Conservation (phyloP, 1,140 invertebrate genomes). For the Bombus pyrosoma region DNA sequence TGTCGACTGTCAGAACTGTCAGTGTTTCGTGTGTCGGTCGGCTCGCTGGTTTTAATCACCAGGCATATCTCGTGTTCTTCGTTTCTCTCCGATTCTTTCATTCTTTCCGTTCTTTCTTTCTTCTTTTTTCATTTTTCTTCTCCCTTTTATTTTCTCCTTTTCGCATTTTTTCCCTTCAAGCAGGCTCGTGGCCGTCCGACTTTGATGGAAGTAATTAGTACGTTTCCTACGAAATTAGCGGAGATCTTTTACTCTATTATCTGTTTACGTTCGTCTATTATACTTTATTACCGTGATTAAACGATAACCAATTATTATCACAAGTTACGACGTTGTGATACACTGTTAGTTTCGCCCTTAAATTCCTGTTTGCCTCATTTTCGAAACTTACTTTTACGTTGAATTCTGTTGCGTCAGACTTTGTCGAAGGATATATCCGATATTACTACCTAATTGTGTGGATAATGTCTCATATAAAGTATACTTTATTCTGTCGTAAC, state of each 20-base stretch:
- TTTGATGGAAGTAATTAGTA: conserved; percentile 41
- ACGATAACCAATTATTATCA: background rate
- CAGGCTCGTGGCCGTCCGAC: background rate
- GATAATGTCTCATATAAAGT: no score
- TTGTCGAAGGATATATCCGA: background rate
- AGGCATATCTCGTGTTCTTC: conserved; percentile 15
- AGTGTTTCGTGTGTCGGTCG: conserved; percentile 57
- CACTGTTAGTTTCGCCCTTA: no score
- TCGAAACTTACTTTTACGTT: no score
- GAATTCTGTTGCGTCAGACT: background rate
- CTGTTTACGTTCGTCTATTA: background rate
- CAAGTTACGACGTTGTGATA: background rate
- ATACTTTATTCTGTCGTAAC: no score
- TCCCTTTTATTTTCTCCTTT: background rate
- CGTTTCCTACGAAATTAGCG: conserved; percentile 12
- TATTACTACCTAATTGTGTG: no score
- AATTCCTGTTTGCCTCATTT: background rate
- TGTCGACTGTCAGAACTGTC: conserved; percentile 67
- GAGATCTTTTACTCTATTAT: background rate
- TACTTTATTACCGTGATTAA: background rate
- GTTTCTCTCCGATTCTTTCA: background rate
- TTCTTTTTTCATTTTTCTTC: background rate
- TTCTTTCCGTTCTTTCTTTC: background rate
- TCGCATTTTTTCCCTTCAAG: background rate
- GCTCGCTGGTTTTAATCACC: conserved; percentile 48